A percentile compares a stretch with the other conserved stretches of the same genome.
phyloP scores from a whole-genome alignment of 1,140 invertebrate genomes.

The Cotesia typhae region DNA sequence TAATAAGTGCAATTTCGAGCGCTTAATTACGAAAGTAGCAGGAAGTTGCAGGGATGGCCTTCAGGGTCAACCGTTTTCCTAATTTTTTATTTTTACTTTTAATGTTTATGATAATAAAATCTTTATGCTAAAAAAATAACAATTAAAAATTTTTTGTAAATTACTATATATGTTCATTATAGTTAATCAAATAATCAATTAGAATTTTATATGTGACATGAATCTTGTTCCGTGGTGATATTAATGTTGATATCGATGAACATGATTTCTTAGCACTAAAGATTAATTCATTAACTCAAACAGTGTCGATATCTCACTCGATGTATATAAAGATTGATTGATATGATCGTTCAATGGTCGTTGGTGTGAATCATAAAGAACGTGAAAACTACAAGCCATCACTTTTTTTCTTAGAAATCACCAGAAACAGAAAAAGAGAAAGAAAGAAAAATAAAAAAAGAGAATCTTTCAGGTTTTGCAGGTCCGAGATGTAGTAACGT shows the following conservation, averaged over 20 bases:
- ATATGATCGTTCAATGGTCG: constrained; percentile 14
- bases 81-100: no score
- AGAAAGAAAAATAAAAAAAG: constrained; percentile 11
- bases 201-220: constrained; percentile 22
- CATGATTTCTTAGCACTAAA: constrained; percentile 24
- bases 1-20: no score
- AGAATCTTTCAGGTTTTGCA: constrained; percentile 26
- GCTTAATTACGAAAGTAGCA: no score
- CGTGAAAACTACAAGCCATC: constrained; percentile 18
- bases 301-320: constrained; percentile 30
- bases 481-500: constrained; percentile 39
- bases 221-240: constrained; percentile 18
- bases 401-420: constrained; percentile 23
- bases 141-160: no score
- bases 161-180: not conserved
- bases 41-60: no score
- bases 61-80: no score
- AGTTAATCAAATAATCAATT: constrained; percentile 32
- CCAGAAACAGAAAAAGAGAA: not conserved
- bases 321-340: constrained; percentile 27
- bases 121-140: no score
- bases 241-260: constrained; percentile 35
- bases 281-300: constrained; percentile 34
- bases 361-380: constrained; percentile 20
- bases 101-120: no score